Evolutionary conservation across 30 jellyfish, hydroid and myxozoan genomes (phyloP).

Genomic region (Clytia hemisphaerica): DNA sequence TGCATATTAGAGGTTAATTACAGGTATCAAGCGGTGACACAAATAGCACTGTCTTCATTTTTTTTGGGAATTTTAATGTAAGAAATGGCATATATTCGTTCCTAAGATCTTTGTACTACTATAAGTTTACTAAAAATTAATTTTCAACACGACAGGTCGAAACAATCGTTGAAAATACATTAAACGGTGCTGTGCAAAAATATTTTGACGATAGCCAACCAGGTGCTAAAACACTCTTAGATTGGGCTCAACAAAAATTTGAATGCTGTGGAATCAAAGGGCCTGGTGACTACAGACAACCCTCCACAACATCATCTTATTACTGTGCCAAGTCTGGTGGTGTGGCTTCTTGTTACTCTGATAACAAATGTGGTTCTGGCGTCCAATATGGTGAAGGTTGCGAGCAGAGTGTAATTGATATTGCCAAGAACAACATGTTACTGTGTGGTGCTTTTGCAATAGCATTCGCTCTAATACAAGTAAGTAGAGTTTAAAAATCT

Average conservation of each 20-base stretch:
- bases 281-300: constrained; percentile 36
- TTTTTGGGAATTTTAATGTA: too few species aligned
- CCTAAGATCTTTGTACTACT: too few species aligned
- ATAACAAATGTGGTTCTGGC: background rate
- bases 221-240: constrained; percentile 79
- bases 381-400: constrained; percentile 58
- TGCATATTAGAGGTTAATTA: too few species aligned
- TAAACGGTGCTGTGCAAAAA: constrained; percentile 58
- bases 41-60: too few species aligned
- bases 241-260: constrained; percentile 80
- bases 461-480: constrained; percentile 85
- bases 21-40: too few species aligned
- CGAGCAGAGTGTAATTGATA: constrained; percentile 55
- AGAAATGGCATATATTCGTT: too few species aligned
- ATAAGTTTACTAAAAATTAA: too few species aligned
- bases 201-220: constrained; percentile 35
- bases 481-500: too few species aligned
- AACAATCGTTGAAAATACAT: constrained; percentile 54
- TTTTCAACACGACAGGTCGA: too few species aligned
- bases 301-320: background rate
- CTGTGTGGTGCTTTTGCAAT: constrained; percentile 87
- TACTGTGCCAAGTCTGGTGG: background rate
- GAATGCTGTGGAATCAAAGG: constrained; percentile 97
- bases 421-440: constrained; percentile 63
- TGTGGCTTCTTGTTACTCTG: constrained; percentile 13